Evolutionary conservation across 2,113 vertebrate genomes (phyloP).

Genomic region (Silurus meridionalis): DNA sequence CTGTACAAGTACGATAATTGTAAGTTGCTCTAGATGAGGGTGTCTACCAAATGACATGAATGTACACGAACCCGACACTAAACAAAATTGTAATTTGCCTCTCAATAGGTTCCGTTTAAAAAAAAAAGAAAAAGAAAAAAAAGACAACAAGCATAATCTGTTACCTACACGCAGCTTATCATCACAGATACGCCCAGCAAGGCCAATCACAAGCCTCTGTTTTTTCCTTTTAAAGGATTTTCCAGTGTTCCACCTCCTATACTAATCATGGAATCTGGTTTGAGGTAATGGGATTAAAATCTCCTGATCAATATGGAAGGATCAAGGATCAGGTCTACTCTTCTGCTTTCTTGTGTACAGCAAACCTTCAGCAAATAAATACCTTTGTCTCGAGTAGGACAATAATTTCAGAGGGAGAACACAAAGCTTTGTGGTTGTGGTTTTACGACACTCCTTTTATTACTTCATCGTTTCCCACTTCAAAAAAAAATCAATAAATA

Average conservation of each 20-base stretch:
- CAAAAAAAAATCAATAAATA: not conserved
- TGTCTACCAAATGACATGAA: no score
- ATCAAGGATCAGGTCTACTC: not conserved
- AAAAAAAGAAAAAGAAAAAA: not conserved
- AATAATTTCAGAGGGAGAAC: not conserved
- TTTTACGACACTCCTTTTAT: not conserved
- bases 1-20: no score
- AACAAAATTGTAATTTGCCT: no score
- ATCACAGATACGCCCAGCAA: not conserved
- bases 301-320: no score
- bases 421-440: not conserved
- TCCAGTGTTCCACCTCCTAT: not conserved
- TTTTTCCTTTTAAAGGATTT: not conserved
- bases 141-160: not conserved
- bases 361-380: constrained; percentile 23
- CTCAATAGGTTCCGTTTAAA: no score
- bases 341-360: not conserved
- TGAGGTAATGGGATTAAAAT: not conserved
- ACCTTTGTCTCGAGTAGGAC: constrained; percentile 3
- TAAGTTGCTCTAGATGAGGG: no score
- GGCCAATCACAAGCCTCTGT: not conserved
- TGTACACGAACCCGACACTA: no score
- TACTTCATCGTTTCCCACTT: not conserved
- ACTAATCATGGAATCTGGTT: not conserved
- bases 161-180: not conserved